Evolutionary conservation across 2,888 invertebrate species (phyloP).

Genomic region (Pristionchus japonicus): DNA sequence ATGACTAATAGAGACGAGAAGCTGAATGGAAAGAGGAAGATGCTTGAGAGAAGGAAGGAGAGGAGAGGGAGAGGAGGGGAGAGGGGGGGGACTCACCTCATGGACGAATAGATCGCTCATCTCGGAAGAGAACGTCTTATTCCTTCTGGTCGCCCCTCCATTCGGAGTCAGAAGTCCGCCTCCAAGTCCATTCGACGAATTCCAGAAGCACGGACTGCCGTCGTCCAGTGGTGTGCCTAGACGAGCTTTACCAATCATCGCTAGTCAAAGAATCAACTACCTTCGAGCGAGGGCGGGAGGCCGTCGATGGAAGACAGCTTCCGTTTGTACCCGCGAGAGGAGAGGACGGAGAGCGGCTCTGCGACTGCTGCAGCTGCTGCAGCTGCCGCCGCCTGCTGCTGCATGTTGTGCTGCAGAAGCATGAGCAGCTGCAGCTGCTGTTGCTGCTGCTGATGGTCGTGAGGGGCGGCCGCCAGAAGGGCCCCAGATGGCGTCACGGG

Average conservation of each 20-base stretch:
- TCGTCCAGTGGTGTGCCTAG: conserved; percentile 43
- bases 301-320: conserved; percentile 39
- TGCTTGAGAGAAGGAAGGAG: neutral
- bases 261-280: neutral
- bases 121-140: conserved; percentile 47
- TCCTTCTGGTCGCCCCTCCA: conserved; percentile 24
- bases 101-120: conserved; percentile 48
- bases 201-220: conserved; percentile 7
- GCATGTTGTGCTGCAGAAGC: conserved; percentile 21
- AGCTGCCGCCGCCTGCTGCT: conserved; percentile 17
- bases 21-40: neutral
- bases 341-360: neutral
- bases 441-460: neutral
- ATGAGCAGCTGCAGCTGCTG: conserved; percentile 42
- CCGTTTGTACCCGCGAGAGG: conserved; percentile 45
- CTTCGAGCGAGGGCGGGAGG: conserved; percentile 21
- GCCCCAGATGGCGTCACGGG: neutral
- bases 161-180: neutral
- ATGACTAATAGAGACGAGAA: conserved; percentile 16
- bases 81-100: neutral
- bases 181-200: too few relatives aligned
- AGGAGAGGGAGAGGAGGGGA: neutral
- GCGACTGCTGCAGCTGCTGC: neutral
- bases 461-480: neutral
- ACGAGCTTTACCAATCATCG: neutral